phyloP scores from a whole-genome alignment of 2,797 vertebrate genomes.

The Decapterus maruadsi region DNA sequence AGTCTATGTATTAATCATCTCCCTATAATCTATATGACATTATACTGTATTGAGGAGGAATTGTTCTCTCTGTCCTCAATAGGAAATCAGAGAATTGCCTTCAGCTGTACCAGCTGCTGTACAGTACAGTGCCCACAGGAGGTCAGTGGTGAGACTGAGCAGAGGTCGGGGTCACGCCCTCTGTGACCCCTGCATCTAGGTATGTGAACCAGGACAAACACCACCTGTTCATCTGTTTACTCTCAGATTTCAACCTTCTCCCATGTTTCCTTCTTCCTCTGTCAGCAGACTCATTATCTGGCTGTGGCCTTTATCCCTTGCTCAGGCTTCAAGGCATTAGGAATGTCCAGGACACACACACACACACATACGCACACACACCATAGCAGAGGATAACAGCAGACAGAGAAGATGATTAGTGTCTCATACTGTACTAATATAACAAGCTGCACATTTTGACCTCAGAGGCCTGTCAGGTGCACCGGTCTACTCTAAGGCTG shows the following conservation, averaged over 20 bases:
- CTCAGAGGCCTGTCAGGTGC: slow-evolving; percentile 14
- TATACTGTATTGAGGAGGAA: not conserved
- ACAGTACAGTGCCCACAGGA: slow-evolving; percentile 61
- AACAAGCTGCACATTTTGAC: slow-evolving; percentile 28
- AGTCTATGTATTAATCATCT: not conserved
- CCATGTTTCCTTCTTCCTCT: slow-evolving; percentile 15
- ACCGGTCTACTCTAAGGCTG: not conserved
- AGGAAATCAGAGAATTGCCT: slow-evolving; percentile 17
- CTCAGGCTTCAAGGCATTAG: slow-evolving; percentile 44
- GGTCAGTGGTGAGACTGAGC: slow-evolving; percentile 61
- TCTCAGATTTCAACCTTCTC: not conserved
- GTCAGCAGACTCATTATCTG: slow-evolving; percentile 49
- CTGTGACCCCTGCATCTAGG: slow-evolving; percentile 38
- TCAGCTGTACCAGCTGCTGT: slow-evolving; percentile 15
- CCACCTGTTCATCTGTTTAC: slow-evolving; percentile 3
- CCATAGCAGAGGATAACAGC: slow-evolving; percentile 27
- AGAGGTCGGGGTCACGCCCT: slow-evolving; percentile 41
- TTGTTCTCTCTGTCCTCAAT: not conserved
- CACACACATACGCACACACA: not conserved
- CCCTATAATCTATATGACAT: accelerated
- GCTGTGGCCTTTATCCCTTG: slow-evolving; percentile 54
- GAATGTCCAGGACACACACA: slow-evolving; percentile 10
- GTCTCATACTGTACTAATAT: slow-evolving; percentile 36
- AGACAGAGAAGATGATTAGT: slow-evolving; percentile 24
- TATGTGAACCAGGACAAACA: not conserved